Evolutionary conservation across 2,797 vertebrate genomes (phyloP), one percentile per base, ranked within the genome.

Genomic region (Glossophaga mutica): DNA sequence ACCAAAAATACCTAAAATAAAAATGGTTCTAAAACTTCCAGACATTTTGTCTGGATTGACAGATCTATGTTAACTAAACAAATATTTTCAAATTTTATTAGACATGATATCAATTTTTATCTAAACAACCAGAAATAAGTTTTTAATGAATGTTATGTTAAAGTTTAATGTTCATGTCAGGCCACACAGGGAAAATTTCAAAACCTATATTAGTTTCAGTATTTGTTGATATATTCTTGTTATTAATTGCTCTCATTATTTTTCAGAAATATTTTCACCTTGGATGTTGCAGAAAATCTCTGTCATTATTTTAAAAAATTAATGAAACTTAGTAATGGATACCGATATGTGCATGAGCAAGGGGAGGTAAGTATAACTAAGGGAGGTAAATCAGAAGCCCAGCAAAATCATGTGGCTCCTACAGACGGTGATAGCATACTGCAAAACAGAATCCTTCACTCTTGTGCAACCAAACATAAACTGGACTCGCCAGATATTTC

Each of bases 291-390:
- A 26, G 96, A 98, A 68, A 87, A 87, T 46, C 97, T 98, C 85
- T 98, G 97, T 95, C 94, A 86, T 48, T 99, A 99, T 97, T 98
- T 98, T 87, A 94, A 98, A 48, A 97, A 99, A 90, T 91, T 98
- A 93, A 98, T 99, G 98, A 98, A 97, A 78, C 97, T 99, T 97
- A 99, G 99, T 57, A 97, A 97, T 96, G 98, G 99, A 65, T 99
- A 99, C 95, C 98, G 99, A 91, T 98, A 97, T 24, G 97, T 98
- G 46, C 99, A 99, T 93, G 99, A 99, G 95, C 97, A 97, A 0
- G 98, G 98, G 14, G 98, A 99, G 87, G 87, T 98, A 57, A 65
- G 87, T 19, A 34, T 98, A 92, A 89, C 81, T 59, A 96, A 97
- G 77, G 97, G 73, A 97, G 95, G 87, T 78, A 95, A 96, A 95